A percentile compares a stretch with the other conserved stretches of the same genome.
These are phyloP conservation scores for Aphelinus atriplicis DNA, from an alignment of 1,140 invertebrate species.

Conservation along the genomic window DNA sequence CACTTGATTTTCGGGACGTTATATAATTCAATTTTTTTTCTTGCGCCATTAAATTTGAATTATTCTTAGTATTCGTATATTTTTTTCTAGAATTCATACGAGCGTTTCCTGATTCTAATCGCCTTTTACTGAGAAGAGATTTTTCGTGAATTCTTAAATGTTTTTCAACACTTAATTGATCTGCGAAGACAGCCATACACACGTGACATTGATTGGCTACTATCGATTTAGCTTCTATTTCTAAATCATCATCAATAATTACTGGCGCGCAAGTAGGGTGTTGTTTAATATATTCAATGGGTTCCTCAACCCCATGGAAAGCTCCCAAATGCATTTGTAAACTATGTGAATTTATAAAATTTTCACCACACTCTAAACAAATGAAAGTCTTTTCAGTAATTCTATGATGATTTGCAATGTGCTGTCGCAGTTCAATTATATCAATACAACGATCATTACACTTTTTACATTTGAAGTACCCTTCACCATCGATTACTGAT, in stretches of 20 bases:
- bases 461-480: slow-evolving; percentile 66
- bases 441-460: slow-evolving; percentile 61
- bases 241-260: slow-evolving; percentile 50
- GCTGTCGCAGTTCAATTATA: slow-evolving; percentile 63
- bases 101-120: slow-evolving; percentile 58
- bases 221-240: slow-evolving; percentile 57
- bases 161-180: slow-evolving; percentile 66
- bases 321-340: slow-evolving; percentile 73
- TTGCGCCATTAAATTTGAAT: background rate
- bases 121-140: slow-evolving; percentile 69
- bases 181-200: slow-evolving; percentile 71
- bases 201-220: slow-evolving; percentile 74
- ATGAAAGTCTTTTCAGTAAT: slow-evolving; percentile 68
- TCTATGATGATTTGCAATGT: slow-evolving; percentile 66
- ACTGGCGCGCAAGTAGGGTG: slow-evolving; percentile 69
- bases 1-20: background rate
- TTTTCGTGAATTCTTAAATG: slow-evolving; percentile 75
- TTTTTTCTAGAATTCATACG: slow-evolving; percentile 48
- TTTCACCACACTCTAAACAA: slow-evolving; percentile 75
- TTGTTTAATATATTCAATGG: slow-evolving; percentile 67
- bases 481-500: slow-evolving; percentile 54
- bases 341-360: slow-evolving; percentile 73
- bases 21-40: background rate
- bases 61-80: background rate
- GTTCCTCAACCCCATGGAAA: slow-evolving; percentile 70